Evolutionary conservation across 2,113 vertebrate genomes (phyloP).

Genomic region (Lasiurus borealis): DNA sequence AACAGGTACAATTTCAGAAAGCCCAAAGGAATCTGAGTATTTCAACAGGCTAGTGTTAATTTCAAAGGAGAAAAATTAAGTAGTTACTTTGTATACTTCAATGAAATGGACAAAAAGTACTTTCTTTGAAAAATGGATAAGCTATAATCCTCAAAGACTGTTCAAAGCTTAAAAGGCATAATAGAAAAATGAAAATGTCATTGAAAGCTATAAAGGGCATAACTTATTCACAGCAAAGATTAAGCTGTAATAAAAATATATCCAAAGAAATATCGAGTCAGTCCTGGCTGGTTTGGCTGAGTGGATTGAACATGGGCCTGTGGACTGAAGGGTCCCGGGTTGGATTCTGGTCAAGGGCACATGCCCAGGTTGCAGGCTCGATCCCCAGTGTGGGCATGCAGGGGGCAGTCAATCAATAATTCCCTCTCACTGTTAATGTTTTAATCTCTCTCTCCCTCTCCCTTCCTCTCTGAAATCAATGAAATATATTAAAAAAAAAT

Average conservation of each 20-base stretch:
- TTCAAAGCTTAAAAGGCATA: not conserved
- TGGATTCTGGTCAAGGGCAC: too few relatives aligned
- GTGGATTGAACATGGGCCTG: too few relatives aligned
- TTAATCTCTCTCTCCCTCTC: too few relatives aligned
- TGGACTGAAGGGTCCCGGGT: too few relatives aligned
- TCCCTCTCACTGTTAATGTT: too few relatives aligned
- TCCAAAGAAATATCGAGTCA: not conserved
- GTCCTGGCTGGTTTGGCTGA: too few relatives aligned
- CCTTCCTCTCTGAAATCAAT: too few relatives aligned
- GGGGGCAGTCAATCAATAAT: too few relatives aligned
- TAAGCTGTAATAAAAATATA: not conserved
- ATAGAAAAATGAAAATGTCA: not conserved
- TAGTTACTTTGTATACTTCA: not conserved
- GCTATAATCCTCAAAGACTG: not conserved
- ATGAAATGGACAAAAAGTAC: not conserved
- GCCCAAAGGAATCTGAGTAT: not conserved
- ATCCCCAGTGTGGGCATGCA: too few relatives aligned
- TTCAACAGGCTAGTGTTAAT: not conserved
- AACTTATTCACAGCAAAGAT: conserved; percentile 5
- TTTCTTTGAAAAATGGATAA: not conserved
- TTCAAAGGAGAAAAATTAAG: not conserved
- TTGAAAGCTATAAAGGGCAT: not conserved
- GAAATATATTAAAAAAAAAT: not conserved
- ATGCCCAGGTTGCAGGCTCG: too few relatives aligned
- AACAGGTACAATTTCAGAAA: not conserved